Percentiles rank a stretch among this genome's conserved stretches.
These are phyloP conservation scores for Anorthoa munda DNA, from an alignment of 2,888 invertebrate genomes.

Conservation along the genomic window DNA sequence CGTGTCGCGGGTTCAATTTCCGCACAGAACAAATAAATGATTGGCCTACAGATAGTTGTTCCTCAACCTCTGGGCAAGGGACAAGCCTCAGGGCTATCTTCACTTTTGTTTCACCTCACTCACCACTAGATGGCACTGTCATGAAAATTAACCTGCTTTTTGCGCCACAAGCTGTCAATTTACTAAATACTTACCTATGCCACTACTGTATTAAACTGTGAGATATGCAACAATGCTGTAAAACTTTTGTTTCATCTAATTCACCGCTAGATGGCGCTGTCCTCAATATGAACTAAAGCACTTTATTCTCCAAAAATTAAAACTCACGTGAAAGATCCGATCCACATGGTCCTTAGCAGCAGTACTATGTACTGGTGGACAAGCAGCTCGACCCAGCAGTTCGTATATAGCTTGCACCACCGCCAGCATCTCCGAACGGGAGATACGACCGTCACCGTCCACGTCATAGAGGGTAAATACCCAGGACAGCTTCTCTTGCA, in stretches of 20 bases:
- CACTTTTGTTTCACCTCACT: too few relatives aligned
- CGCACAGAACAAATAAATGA: too few relatives aligned
- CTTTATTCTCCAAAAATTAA: not conserved
- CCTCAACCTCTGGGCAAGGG: too few relatives aligned
- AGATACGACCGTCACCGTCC: slow-evolving; percentile 96
- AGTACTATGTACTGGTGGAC: slow-evolving; percentile 93
- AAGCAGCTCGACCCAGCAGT: slow-evolving; percentile 95
- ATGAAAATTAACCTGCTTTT: too few relatives aligned
- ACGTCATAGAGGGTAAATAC: slow-evolving; percentile 97
- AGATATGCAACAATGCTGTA: too few relatives aligned
- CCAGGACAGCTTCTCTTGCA: slow-evolving; percentile 97
- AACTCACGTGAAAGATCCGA: slow-evolving; percentile 95
- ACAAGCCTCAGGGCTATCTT: too few relatives aligned
- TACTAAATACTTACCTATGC: not conserved
- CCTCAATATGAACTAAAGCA: not conserved
- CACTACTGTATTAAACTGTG: not conserved
- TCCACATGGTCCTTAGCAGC: slow-evolving; percentile 96
- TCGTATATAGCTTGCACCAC: slow-evolving; percentile 96
- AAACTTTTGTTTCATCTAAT: not conserved
- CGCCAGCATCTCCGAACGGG: slow-evolving; percentile 95
- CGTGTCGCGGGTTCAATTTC: too few relatives aligned
- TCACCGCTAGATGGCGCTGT: not conserved
- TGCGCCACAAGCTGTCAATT: not conserved
- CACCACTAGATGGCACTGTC: not conserved
- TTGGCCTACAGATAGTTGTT: too few relatives aligned